phyloP scores from a whole-genome alignment of 2,113 vertebrate species.

The Suncus etruscus region DNA sequence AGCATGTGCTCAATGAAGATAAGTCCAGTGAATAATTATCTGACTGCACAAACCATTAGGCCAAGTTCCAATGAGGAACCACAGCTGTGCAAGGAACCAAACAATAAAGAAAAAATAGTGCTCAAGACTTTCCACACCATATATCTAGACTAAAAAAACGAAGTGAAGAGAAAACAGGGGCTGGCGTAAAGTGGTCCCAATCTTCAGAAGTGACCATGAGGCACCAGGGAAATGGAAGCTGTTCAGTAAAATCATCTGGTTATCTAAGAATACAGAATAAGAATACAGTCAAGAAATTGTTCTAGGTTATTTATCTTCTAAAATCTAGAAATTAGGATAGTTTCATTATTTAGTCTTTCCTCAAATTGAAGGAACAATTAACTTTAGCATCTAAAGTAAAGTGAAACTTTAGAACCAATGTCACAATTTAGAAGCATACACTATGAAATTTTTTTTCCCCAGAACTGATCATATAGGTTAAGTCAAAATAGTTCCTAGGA shows the following conservation, averaged over 20 bases:
- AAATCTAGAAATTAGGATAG: neutral
- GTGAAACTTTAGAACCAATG: neutral
- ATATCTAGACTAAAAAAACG: neutral
- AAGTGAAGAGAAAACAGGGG: neutral
- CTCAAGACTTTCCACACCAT: neutral
- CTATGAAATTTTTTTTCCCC: neutral
- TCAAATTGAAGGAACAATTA: neutral
- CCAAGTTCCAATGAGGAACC: slow-evolving; percentile 53
- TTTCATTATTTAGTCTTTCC: neutral
- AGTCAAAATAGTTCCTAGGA: neutral
- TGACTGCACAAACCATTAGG: slow-evolving; percentile 73
- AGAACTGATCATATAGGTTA: neutral
- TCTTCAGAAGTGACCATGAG: neutral
- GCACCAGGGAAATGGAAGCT: neutral
- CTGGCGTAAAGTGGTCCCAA: neutral
- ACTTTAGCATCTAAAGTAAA: neutral
- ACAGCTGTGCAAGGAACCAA: slow-evolving; percentile 51
- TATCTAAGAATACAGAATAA: neutral
- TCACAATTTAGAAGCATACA: neutral
- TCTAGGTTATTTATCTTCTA: neutral
- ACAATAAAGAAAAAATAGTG: slow-evolving; percentile 2
- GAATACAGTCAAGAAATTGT: neutral
- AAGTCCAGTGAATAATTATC: slow-evolving; percentile 70
- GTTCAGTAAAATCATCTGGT: neutral
- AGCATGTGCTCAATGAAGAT: slow-evolving; percentile 73